phyloP scores from a whole-genome alignment of 2,888 invertebrate genomes.

The Prosapia bicincta region DNA sequence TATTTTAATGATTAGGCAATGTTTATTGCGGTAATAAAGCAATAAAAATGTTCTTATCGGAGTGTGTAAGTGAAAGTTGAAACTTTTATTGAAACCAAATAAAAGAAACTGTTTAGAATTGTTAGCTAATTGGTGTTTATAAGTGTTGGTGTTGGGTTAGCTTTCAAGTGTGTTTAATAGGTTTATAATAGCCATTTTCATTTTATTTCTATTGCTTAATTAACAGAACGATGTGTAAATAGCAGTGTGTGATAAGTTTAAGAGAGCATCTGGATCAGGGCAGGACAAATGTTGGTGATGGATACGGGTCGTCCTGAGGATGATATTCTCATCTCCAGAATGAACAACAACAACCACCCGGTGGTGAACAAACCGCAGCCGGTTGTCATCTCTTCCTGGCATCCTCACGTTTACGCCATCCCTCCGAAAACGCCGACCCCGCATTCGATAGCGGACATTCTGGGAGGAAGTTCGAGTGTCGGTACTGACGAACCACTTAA shows the following conservation, averaged over 20 bases:
- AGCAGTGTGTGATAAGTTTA: neutral
- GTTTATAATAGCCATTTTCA: neutral
- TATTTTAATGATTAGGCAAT: neutral
- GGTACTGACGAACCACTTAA: slow-evolving; percentile 44
- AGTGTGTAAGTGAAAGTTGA: neutral
- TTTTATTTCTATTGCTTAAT: neutral
- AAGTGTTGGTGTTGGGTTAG: neutral
- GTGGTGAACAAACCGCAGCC: slow-evolving; percentile 5
- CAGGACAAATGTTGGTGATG: slow-evolving; percentile 28
- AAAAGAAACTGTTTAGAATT: neutral
- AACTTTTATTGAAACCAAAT: neutral
- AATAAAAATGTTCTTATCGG: neutral
- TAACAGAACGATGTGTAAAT: neutral
- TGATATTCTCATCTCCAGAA: slow-evolving; percentile 11
- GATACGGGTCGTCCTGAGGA: slow-evolving; percentile 18
- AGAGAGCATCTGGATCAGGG: too few species aligned
- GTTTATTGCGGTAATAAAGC: neutral
- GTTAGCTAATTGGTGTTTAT: neutral
- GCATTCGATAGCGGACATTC: slow-evolving; percentile 82
- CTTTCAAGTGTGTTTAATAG: neutral
- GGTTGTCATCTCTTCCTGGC: slow-evolving; percentile 58
- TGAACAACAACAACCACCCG: slow-evolving; percentile 21
- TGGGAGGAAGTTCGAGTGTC: slow-evolving; percentile 52
- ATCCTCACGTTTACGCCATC: slow-evolving; percentile 83
- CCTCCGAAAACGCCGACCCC: slow-evolving; percentile 80